Evolutionary conservation across 2,113 vertebrate genomes (phyloP).

Genomic region (Crotalus viridis): DNA sequence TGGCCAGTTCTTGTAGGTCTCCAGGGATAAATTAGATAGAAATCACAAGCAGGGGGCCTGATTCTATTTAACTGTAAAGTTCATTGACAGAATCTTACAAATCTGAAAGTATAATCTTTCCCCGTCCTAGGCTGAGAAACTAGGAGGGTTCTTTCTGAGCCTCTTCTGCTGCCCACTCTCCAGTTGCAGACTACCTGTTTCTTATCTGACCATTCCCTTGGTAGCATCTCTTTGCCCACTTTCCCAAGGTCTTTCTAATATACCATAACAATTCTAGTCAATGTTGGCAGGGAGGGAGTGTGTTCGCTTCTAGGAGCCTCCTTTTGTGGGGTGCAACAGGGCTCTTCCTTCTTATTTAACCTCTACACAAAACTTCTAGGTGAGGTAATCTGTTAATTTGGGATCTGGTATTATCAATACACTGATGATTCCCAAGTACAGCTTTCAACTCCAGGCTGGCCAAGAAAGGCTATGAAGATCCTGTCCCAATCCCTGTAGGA

Average conservation of each 20-base stretch:
- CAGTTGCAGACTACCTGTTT: not conserved
- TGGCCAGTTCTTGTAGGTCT: not conserved
- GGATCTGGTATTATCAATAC: not conserved
- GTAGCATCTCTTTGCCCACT: not conserved
- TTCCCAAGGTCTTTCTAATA: not conserved
- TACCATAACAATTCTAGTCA: not conserved
- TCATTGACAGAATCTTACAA: not conserved
- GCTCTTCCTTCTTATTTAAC: not conserved
- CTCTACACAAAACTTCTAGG: not conserved
- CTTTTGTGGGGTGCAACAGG: not conserved
- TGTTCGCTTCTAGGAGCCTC: not conserved
- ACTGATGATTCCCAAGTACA: not conserved
- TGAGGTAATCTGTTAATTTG: not conserved
- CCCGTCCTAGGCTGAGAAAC: not conserved
- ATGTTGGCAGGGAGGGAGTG: not conserved
- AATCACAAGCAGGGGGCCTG: not conserved
- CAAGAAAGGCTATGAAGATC: not conserved
- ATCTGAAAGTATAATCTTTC: not conserved
- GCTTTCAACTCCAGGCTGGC: not conserved
- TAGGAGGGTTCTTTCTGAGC: not conserved
- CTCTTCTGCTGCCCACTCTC: not conserved
- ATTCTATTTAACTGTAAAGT: not conserved
- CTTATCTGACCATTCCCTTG: not conserved
- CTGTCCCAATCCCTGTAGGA: not conserved
- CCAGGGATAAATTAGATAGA: not conserved